These are phyloP conservation scores for Tillus elongatus DNA, from an alignment of 2,888 invertebrate species.

Conservation along the genomic window DNA sequence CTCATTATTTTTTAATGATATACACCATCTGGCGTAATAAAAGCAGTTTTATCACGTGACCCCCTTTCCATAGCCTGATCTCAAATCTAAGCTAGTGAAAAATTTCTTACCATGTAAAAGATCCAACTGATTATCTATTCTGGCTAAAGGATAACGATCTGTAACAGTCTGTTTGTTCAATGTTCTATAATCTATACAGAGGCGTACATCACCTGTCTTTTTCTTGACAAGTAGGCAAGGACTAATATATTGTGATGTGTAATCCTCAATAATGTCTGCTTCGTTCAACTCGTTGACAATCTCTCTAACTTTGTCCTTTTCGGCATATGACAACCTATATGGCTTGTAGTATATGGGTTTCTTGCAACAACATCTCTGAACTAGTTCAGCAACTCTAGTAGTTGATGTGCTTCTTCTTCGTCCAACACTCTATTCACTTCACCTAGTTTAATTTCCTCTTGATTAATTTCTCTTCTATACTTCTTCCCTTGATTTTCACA, in stretches of 20 bases:
- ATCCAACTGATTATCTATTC: slow-evolving; percentile 6
- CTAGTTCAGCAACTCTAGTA: too few species aligned
- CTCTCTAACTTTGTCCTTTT: neutral
- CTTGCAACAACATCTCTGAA: too few species aligned
- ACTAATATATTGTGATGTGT: neutral
- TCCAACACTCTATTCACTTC: too few species aligned
- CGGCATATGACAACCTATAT: neutral
- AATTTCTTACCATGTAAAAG: neutral
- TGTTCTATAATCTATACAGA: slow-evolving; percentile 4
- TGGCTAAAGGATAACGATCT: slow-evolving; percentile 5
- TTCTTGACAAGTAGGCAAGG: neutral
- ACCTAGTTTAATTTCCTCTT: too few species aligned
- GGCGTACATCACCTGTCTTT: neutral
- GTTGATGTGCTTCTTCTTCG: too few species aligned
- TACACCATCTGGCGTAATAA: slow-evolving; percentile 19
- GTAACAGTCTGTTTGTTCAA: slow-evolving; percentile 3
- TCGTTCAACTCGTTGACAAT: neutral
- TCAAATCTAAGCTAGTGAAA: slow-evolving; percentile 12
- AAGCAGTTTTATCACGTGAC: slow-evolving; percentile 16
- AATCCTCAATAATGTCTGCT: neutral
- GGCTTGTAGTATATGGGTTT: neutral
- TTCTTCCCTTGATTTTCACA: too few species aligned
- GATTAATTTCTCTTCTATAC: too few species aligned
- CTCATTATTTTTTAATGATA: slow-evolving; percentile 20
- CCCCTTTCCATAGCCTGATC: slow-evolving; percentile 8